These are phyloP conservation scores for Ylistrum balloti DNA, from an alignment of 1,140 invertebrate genomes.

Conservation along the genomic window DNA sequence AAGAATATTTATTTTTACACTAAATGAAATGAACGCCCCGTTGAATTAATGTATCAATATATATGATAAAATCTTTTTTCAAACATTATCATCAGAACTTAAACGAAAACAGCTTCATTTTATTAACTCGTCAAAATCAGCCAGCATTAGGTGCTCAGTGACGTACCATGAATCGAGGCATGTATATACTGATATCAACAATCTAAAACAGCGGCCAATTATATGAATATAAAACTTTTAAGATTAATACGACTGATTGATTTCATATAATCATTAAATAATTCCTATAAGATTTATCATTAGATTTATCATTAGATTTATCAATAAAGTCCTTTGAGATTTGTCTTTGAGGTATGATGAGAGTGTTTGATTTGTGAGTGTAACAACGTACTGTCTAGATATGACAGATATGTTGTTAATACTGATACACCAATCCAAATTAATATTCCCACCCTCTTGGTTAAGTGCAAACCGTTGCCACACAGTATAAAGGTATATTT, in stretches of 20 bases:
- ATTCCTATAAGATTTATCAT: background rate
- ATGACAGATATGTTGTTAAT: background rate
- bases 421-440: too few species aligned
- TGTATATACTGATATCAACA: background rate
- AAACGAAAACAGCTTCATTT: background rate
- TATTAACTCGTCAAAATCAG: background rate
- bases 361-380: background rate
- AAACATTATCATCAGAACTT: background rate
- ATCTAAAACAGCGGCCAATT: background rate
- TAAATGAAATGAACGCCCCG: background rate
- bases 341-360: too few species aligned
- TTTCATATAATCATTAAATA: background rate
- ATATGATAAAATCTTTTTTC: background rate
- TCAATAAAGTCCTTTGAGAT: background rate
- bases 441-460: too few species aligned
- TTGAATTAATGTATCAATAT: background rate
- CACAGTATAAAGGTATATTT: too few species aligned
- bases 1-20: background rate
- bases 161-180: background rate
- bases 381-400: background rate
- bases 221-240: constrained; percentile 13
- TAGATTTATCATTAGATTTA: background rate
- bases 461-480: too few species aligned
- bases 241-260: background rate
- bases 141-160: background rate